Conservation (phyloP, 2,797 vertebrate genomes). For the Sandelia bainsii region DNA sequence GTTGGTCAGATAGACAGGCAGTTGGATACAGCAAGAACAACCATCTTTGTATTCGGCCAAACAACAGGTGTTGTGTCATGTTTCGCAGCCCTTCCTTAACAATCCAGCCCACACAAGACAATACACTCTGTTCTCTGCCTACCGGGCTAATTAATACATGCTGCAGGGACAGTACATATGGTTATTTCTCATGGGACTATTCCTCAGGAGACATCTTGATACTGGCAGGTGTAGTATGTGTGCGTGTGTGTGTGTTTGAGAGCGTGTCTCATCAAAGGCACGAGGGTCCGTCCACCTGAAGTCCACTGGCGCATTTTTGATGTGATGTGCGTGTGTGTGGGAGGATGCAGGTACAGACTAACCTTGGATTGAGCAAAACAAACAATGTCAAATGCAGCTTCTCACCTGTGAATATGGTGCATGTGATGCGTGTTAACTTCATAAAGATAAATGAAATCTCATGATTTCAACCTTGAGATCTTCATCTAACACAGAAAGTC, state of each 20-base stretch:
- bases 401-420: constrained; percentile 28
- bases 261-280: constrained; percentile 13
- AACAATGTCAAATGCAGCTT: constrained; percentile 10
- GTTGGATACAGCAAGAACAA: constrained; percentile 52
- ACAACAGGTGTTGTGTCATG: constrained; percentile 78
- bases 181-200: constrained; percentile 62
- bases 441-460: not conserved
- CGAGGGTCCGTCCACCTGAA: constrained; percentile 22
- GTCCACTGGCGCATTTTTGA: constrained; percentile 14
- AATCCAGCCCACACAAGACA: constrained; percentile 65
- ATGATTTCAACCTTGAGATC: not conserved
- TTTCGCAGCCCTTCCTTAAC: constrained; percentile 69
- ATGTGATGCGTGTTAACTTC: not conserved
- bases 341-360: not conserved
- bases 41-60: constrained; percentile 67
- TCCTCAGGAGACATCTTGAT: constrained; percentile 43
- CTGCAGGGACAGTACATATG: constrained; percentile 48
- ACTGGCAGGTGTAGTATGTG: not conserved
- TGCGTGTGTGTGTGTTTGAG: not conserved
- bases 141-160: constrained; percentile 66
- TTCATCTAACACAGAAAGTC: not conserved
- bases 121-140: constrained; percentile 56
- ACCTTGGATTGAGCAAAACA: constrained; percentile 24
- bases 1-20: constrained; percentile 18
- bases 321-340: constrained; percentile 5